Base-by-base conservation (phyloP, 2,113 vertebrate species). In the Corydoras sp. region DNA sequence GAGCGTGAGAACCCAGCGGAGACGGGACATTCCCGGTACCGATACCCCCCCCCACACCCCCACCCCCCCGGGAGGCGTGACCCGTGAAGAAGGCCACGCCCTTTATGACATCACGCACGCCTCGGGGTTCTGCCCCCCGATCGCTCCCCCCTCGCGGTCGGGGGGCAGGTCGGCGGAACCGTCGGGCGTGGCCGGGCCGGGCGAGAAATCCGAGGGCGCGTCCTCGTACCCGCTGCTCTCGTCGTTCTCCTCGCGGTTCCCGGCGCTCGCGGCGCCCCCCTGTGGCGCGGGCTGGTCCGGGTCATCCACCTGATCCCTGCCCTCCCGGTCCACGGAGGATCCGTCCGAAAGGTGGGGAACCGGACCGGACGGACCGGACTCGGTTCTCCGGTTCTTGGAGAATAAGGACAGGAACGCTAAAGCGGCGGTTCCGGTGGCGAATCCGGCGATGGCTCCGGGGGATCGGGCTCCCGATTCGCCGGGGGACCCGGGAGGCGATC, bases 141-240 rank as follows among this genome's bases (percentile, higher is more conserved):
- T 43, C 35, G 7, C 35, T 8, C 35, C 35, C 2, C 35, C 35
- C 35, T 43, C 35, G 35, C 2, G 0, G 35, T 43, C 35, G 4
- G 35, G 1, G 35, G 35, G 35, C 35, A 43, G 35, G 35, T 43
- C 35, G 35, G 35, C 4, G 35, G 35, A 2, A 8, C 6, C 24
- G 9, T 81, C 83, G 10, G 69, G 79, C 4, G 79, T 78, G 35
- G 68, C 60, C 11, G 60, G 30, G 1, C 72, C 83, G 7, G 78
- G 77, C 13, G 84, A 81, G 50, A 82, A 78, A 73, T 90, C 88
- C 1, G 89, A 87, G 10, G 83, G 85, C 0, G 89, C 89, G 1
- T 89, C 89, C 69, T 90, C 88, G 11, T 90, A 90, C 76, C 85
- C 87, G 58, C 88, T 89, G 74, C 83, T 88, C 76, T 90, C 89